Base-by-base conservation (phyloP, 2,797 vertebrate species). In the Falco cherrug region DNA sequence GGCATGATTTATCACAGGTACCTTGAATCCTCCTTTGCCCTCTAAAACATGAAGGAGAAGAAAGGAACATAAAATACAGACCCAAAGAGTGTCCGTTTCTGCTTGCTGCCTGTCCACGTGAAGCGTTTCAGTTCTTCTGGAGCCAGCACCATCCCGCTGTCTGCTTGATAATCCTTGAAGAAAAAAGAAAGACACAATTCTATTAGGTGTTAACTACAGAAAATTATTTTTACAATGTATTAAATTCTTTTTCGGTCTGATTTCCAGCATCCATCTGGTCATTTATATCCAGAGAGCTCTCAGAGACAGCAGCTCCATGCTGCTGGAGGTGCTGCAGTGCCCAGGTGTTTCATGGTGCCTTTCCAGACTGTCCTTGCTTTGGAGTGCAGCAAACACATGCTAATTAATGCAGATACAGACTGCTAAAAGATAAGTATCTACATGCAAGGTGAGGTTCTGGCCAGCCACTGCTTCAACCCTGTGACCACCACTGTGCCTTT, bases 41-140 rank as follows among this genome's bases (percentile, higher is more conserved):
- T 71, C 45, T 80, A 28, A 48, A 76, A 68, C 12, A 1, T 70
- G 33, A 83, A 67, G 24, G 17, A 67, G 35, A 48, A 78, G 39
- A 48, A 59, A 28, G 29, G 21, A 37, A 31, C 4, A 5, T 78
- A 57, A 93, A 88, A 80, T 73, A 98, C 98, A 98, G 98, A 98
- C 98, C 97, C 96, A 48, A 97, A 98, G 93, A 97, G 69, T 0
- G 11, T 93, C 86, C 95, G 2, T 89, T 98, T 98, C 90, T 97
- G 96, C 95, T 97, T 97, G 88, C 97, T 98, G 50, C 97, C 97
- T 4, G 96, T 98, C 98, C 98, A 98, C 2, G 97, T 98, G 92
- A 99, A 97, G 26, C 96, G 97, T 91, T 98, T 98, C 94, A 99
- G 97, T 95, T 99, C 98, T 82, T 99, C 99, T 14, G 98, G 99